These are phyloP conservation scores for Delichon dasypus DNA, from an alignment of 2,797 vertebrate genomes.

Conservation along the genomic window DNA sequence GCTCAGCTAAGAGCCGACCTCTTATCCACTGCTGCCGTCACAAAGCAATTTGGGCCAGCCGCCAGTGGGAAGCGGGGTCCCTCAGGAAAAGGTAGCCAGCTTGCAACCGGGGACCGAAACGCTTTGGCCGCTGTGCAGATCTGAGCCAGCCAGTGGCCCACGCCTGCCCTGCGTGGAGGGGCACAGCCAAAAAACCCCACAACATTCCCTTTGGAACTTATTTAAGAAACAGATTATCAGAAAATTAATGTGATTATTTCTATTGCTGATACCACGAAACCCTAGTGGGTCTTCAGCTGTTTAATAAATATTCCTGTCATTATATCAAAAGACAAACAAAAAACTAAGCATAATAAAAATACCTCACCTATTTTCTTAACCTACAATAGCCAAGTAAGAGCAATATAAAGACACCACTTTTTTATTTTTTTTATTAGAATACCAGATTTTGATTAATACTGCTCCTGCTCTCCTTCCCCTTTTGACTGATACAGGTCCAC, in stretches of 20 bases:
- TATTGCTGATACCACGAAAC: neutral
- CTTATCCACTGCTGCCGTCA: too few relatives aligned
- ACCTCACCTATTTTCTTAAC: neutral
- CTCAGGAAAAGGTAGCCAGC: too few relatives aligned
- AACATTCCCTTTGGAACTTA: neutral
- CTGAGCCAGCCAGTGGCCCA: too few relatives aligned
- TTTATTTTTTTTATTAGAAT: neutral
- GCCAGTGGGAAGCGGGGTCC: too few relatives aligned
- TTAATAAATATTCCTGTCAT: neutral
- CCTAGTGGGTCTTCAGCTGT: neutral
- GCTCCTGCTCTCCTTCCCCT: neutral
- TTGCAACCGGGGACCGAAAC: too few relatives aligned
- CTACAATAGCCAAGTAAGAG: neutral
- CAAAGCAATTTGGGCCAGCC: too few relatives aligned
- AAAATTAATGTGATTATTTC: neutral
- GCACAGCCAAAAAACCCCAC: neutral
- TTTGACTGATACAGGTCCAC: neutral
- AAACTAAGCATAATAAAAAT: neutral
- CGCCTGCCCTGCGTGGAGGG: too few relatives aligned
- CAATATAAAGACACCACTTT: neutral
- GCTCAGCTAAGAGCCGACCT: too few relatives aligned
- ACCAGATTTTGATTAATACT: neutral
- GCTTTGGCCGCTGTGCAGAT: too few relatives aligned
- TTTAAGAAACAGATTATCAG: neutral
- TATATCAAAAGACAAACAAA: neutral